A percentile compares a stretch with the other conserved stretches of the same genome.
Evolutionary conservation across 2,888 invertebrate species (phyloP).

Genomic region (Bedellia somnulentella): DNA sequence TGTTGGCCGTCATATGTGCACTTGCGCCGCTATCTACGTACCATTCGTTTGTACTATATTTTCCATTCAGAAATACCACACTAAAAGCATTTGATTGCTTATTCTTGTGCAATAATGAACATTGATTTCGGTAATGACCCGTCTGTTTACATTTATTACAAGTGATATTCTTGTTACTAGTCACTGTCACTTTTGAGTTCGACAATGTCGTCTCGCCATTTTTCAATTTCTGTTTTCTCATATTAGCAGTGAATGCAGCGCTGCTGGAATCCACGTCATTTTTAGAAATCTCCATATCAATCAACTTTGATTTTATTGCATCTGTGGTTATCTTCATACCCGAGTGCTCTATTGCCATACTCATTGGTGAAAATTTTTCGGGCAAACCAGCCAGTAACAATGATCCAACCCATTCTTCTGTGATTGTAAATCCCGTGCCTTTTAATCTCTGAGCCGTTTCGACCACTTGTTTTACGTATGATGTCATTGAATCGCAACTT

Average conservation of each 20-base stretch:
- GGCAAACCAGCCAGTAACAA: conserved; percentile 3
- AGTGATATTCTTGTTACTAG: no score
- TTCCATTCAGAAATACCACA: conserved; percentile 8
- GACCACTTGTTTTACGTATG: no score
- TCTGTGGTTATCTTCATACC: not conserved
- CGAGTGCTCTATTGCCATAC: not conserved
- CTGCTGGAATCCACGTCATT: not conserved
- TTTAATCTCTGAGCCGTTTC: no score
- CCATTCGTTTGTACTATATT: conserved; percentile 5
- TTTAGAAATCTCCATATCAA: conserved; percentile 10
- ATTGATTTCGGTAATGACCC: conserved; percentile 6
- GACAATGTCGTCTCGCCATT: no score
- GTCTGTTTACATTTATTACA: not conserved
- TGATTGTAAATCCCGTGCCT: no score
- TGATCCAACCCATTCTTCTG: conserved; percentile 10
- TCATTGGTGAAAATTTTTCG: not conserved
- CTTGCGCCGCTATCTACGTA: conserved; percentile 8
- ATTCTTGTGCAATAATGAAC: not conserved
- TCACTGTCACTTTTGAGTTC: no score
- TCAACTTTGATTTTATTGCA: not conserved
- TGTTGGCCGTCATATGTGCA: conserved; percentile 4
- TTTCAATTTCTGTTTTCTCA: no score
- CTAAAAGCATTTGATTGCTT: conserved; percentile 7
- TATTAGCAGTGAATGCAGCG: not conserved
- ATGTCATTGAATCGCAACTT: no score